A percentile compares a stretch with the other conserved stretches of the same genome.
phyloP scores from a whole-genome alignment of 2,797 vertebrate species.

The Chrysocyon brachyurus region DNA sequence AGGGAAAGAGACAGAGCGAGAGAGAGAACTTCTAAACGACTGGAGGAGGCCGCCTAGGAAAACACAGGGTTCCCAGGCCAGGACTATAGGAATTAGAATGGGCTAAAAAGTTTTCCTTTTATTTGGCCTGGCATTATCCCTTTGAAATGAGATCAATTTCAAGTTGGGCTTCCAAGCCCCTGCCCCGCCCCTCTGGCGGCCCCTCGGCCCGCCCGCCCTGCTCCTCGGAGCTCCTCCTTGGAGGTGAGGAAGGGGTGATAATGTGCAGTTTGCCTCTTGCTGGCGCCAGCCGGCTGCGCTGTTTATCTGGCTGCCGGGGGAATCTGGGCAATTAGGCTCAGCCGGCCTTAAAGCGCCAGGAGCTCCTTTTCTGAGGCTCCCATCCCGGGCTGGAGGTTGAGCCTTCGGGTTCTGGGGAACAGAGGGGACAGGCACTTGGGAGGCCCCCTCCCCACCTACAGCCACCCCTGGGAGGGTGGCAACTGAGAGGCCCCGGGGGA shows the following conservation, averaged over 20 bases:
- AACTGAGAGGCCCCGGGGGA: background rate
- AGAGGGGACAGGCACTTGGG: background rate
- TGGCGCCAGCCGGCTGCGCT: slow-evolving; percentile 98
- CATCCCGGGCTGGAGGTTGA: slow-evolving; percentile 53
- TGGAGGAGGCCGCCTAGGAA: slow-evolving; percentile 79
- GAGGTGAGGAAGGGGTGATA: slow-evolving; percentile 98
- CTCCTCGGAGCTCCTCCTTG: slow-evolving; percentile 92
- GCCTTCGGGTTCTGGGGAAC: slow-evolving; percentile 45
- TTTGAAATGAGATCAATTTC: slow-evolving; percentile 96
- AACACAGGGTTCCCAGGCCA: slow-evolving; percentile 84
- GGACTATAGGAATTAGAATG: slow-evolving; percentile 84
- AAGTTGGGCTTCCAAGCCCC: slow-evolving; percentile 92
- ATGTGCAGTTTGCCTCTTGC: slow-evolving; percentile 97
- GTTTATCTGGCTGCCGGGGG: slow-evolving; percentile 96
- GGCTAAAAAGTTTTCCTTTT: slow-evolving; percentile 89
- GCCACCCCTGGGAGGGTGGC: background rate
- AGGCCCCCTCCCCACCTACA: background rate
- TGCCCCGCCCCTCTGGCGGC: slow-evolving; percentile 63
- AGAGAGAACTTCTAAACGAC: slow-evolving; percentile 75
- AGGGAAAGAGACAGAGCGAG: slow-evolving; percentile 75
- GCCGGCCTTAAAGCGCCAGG: slow-evolving; percentile 96
- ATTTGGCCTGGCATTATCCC: slow-evolving; percentile 91
- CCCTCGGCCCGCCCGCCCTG: slow-evolving; percentile 67
- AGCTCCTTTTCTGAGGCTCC: slow-evolving; percentile 78
- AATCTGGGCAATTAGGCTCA: slow-evolving; percentile 96